Conservation (phyloP, 1,140 invertebrate species). For the Thalassaphorura encarpata region DNA sequence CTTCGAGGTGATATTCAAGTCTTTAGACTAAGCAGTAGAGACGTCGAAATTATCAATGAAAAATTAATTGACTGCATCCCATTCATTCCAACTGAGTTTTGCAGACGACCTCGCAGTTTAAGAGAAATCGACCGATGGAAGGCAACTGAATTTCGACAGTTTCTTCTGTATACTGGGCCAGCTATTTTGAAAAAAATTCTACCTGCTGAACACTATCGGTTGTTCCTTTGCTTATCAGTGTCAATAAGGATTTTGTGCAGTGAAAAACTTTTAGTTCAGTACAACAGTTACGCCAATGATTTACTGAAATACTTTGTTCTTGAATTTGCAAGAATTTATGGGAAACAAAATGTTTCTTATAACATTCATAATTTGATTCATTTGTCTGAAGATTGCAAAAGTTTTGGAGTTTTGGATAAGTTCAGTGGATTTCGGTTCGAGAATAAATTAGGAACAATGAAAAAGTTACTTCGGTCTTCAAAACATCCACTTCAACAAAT, state of each 20-base stretch:
- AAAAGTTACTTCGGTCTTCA: slow-evolving; percentile 4
- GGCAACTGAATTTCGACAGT: slow-evolving; percentile 19
- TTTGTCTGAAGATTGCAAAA: slow-evolving; percentile 35
- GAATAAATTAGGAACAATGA: slow-evolving; percentile 7
- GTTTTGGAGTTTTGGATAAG: slow-evolving; percentile 32
- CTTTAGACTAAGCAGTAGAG: not conserved
- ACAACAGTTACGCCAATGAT: slow-evolving; percentile 33
- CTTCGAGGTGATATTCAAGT: slow-evolving; percentile 7
- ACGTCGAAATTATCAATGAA: not conserved
- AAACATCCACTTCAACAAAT: slow-evolving; percentile 13
- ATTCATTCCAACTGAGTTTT: slow-evolving; percentile 20
- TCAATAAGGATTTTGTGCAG: slow-evolving; percentile 27
- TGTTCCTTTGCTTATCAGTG: slow-evolving; percentile 19
- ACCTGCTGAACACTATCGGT: slow-evolving; percentile 1
- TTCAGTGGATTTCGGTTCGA: slow-evolving; percentile 34
- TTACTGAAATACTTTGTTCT: slow-evolving; percentile 36
- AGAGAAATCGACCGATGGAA: slow-evolving; percentile 21
- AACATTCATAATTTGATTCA: slow-evolving; percentile 40
- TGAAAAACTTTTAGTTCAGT: not conserved
- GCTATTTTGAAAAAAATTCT: slow-evolving; percentile 12
- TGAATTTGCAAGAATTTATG: slow-evolving; percentile 34
- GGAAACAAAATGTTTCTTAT: slow-evolving; percentile 34
- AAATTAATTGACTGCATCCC: not conserved
- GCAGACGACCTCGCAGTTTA: slow-evolving; percentile 13
- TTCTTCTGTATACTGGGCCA: slow-evolving; percentile 25